These are phyloP conservation scores for Drosophila elegans DNA, from an alignment of 1,140 invertebrate species.

Conservation along the genomic window DNA sequence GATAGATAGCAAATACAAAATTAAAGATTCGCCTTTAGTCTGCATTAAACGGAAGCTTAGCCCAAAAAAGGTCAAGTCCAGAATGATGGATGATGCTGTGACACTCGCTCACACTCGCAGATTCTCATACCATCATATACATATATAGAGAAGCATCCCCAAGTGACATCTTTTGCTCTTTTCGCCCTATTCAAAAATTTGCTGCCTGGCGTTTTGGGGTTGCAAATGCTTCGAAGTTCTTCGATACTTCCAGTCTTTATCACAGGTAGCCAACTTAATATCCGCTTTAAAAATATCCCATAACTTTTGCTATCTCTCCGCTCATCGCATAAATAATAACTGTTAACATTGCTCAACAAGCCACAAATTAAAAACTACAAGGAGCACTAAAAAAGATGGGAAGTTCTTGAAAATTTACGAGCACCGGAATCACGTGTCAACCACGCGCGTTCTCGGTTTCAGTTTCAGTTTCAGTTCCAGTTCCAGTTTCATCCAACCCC, in stretches of 20 bases:
- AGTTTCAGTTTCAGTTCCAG: conserved; percentile 17
- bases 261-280: conserved; percentile 64
- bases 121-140: conserved; percentile 16
- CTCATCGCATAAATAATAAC: conserved; percentile 81
- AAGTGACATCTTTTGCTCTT: conserved; percentile 71
- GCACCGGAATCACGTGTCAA: conserved; percentile 83
- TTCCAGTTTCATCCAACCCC: conserved; percentile 23
- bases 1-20: conserved; percentile 71
- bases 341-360: conserved; percentile 80
- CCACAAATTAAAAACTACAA: conserved; percentile 84
- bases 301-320: conserved; percentile 60
- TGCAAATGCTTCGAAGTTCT: conserved; percentile 15
- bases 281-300: conserved; percentile 58
- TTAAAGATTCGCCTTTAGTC: conserved; percentile 70
- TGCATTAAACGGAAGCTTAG: conserved; percentile 74
- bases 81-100: conserved; percentile 84
- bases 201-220: conserved; percentile 22
- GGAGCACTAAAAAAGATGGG: conserved; percentile 66
- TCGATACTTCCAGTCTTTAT: conserved; percentile 30
- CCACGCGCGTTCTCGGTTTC: conserved; percentile 65
- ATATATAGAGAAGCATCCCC: conserved; percentile 60
- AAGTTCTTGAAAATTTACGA: conserved; percentile 75
- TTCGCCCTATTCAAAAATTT: conserved; percentile 53
- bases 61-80: conserved; percentile 84
- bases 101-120: conserved; percentile 51